phyloP scores from a whole-genome alignment of 2,888 invertebrate genomes.

The Eupithecia centaureata region DNA sequence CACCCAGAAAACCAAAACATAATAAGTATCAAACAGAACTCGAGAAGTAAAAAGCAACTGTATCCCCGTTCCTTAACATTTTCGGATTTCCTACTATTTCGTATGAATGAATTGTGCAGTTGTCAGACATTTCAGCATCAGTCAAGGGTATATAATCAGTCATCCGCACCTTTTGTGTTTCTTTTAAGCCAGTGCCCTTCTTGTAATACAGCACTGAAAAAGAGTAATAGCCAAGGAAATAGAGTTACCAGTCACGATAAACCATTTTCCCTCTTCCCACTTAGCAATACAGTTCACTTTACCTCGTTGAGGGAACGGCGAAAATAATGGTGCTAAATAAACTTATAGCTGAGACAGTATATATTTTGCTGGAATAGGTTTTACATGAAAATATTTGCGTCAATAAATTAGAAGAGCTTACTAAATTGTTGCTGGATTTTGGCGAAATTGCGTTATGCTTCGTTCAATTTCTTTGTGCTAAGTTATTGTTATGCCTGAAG shows the following conservation, averaged over 20 bases:
- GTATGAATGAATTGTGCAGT: constrained; percentile 12
- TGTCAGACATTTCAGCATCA: constrained; percentile 44
- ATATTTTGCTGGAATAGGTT: constrained; percentile 48
- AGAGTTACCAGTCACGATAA: constrained; percentile 50
- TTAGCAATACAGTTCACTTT: constrained; percentile 46
- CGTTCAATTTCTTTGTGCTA: constrained; percentile 20
- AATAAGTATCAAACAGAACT: too few species aligned
- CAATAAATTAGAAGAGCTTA: constrained; percentile 44
- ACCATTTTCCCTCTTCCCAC: constrained; percentile 44
- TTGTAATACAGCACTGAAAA: constrained; percentile 58
- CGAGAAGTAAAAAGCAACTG: neutral
- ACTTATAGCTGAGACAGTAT: constrained; percentile 51
- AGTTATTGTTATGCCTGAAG: constrained; percentile 16
- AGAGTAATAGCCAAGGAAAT: constrained; percentile 65
- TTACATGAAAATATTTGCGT: constrained; percentile 46
- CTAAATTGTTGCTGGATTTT: constrained; percentile 37
- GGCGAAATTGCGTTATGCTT: constrained; percentile 24
- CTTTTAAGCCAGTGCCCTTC: constrained; percentile 51
- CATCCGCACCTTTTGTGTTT: constrained; percentile 56
- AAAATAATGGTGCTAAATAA: constrained; percentile 53
- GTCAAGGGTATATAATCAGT: constrained; percentile 58
- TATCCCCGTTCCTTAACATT: constrained; percentile 11
- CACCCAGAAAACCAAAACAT: too few species aligned
- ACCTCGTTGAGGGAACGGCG: constrained; percentile 37
- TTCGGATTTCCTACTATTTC: constrained; percentile 2